A percentile compares a stretch with the other conserved stretches of the same genome.
phyloP scores from a whole-genome alignment of 1,140 invertebrate species.

The Pteromalus puparum region DNA sequence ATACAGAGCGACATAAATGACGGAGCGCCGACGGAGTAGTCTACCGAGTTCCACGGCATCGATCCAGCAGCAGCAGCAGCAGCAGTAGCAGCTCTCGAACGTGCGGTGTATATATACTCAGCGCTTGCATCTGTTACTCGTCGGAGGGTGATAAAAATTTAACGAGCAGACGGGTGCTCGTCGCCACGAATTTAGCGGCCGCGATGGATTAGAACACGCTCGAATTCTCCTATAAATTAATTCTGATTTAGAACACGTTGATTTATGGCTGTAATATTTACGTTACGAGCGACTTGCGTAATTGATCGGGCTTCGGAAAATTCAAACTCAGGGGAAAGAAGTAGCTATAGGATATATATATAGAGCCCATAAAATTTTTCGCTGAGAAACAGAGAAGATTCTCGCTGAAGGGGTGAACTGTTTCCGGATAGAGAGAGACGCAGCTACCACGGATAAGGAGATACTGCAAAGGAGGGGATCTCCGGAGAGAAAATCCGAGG shows the following conservation, averaged over 20 bases:
- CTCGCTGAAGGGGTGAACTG: neutral
- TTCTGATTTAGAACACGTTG: neutral
- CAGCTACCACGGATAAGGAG: neutral
- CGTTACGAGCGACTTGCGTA: neutral
- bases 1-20: conserved; percentile 4
- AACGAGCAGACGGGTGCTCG: neutral
- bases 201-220: neutral
- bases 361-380: conserved; percentile 7
- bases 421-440: neutral
- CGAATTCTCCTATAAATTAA: neutral
- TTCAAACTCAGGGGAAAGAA: neutral
- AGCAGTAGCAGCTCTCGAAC: neutral
- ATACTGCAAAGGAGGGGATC: neutral
- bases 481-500: conserved; percentile 12
- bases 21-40: neutral
- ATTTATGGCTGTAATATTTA: neutral
- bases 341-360: too few species aligned
- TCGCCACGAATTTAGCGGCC: neutral
- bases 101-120: neutral
- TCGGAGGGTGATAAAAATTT: neutral
- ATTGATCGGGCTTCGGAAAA: neutral
- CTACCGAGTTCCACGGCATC: neutral
- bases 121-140: neutral
- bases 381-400: neutral
- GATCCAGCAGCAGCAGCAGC: neutral